phyloP scores from a whole-genome alignment of 2,888 invertebrate species.

The Schizotus pectinicornis region DNA sequence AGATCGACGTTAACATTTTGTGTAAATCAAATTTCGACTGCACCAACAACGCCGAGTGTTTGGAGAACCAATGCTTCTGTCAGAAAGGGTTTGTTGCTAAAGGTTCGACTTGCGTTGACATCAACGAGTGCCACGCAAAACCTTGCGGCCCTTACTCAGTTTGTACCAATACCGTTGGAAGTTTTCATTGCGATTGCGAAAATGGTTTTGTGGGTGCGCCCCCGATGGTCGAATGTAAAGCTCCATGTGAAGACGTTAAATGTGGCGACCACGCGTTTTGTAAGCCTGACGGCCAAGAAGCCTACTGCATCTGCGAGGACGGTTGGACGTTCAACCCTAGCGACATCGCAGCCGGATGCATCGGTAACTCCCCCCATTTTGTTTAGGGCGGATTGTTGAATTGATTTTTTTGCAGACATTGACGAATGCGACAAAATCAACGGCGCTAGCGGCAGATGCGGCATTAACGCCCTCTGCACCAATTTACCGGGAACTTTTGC shows the following conservation, averaged over 20 bases:
- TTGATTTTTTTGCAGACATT: constrained; percentile 67
- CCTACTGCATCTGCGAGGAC: constrained; percentile 90
- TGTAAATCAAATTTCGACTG: constrained; percentile 90
- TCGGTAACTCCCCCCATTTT: constrained; percentile 60
- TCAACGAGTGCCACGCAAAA: constrained; percentile 76
- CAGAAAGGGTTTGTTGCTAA: constrained; percentile 84
- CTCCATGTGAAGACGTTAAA: constrained; percentile 90
- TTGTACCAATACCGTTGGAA: constrained; percentile 82
- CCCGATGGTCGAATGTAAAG: constrained; percentile 80
- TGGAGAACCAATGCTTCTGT: constrained; percentile 88
- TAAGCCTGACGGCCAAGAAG: constrained; percentile 86
- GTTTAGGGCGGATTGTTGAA: constrained; percentile 1
- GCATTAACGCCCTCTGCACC: constrained; percentile 80
- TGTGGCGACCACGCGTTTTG: constrained; percentile 90
- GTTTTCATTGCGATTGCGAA: constrained; percentile 82
- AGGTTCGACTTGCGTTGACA: constrained; percentile 79
- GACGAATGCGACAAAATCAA: constrained; percentile 85
- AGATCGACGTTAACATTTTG: constrained; percentile 84
- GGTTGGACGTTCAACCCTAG: constrained; percentile 93
- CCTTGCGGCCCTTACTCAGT: constrained; percentile 79
- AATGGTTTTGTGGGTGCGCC: constrained; percentile 84
- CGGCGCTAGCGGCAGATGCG: constrained; percentile 83
- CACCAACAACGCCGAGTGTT: constrained; percentile 89
- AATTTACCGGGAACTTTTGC: constrained; percentile 81
- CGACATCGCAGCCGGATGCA: constrained; percentile 87